Percentiles rank a stretch among this genome's conserved stretches.
These are phyloP conservation scores for Cephus nigrinus DNA, from an alignment of 2,888 invertebrate genomes.

Conservation along the genomic window DNA sequence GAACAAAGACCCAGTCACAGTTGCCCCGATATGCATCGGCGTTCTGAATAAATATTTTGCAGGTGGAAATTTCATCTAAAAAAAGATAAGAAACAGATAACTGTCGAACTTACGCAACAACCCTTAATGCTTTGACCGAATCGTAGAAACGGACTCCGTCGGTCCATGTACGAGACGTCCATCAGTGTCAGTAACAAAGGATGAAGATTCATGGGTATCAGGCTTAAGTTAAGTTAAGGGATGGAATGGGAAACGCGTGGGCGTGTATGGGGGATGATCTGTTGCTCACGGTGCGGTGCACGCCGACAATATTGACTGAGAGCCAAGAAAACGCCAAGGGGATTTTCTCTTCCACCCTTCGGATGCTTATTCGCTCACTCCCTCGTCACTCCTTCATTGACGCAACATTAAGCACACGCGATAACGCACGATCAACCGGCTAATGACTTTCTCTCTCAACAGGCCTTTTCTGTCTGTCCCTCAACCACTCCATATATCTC, in stretches of 20 bases:
- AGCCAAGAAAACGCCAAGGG: slow-evolving; percentile 48
- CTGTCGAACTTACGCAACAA: neutral
- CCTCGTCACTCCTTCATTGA: slow-evolving; percentile 62
- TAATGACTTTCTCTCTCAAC: slow-evolving; percentile 58
- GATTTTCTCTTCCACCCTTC: slow-evolving; percentile 28
- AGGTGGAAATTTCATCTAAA: neutral
- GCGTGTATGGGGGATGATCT: slow-evolving; percentile 48
- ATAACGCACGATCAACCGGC: slow-evolving; percentile 65
- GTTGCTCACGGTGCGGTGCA: slow-evolving; percentile 55
- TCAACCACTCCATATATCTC: slow-evolving; percentile 12
- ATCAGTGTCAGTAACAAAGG: slow-evolving; percentile 10
- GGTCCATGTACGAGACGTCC: slow-evolving; percentile 20
- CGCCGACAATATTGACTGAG: slow-evolving; percentile 59
- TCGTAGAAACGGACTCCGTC: slow-evolving; percentile 9
- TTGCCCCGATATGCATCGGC: neutral
- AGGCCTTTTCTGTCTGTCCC: slow-evolving; percentile 1
- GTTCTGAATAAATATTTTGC: neutral
- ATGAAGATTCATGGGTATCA: neutral
- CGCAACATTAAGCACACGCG: slow-evolving; percentile 65
- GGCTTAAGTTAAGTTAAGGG: neutral
- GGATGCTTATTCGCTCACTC: slow-evolving; percentile 43
- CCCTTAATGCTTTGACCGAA: slow-evolving; percentile 8
- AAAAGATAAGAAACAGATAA: slow-evolving; percentile 6
- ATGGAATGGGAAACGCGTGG: slow-evolving; percentile 30
- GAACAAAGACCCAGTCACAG: neutral